Percentiles rank a stretch among this genome's conserved stretches.
phyloP scores from a whole-genome alignment of 2,113 vertebrate species.

The Neolamprologus brichardi region DNA sequence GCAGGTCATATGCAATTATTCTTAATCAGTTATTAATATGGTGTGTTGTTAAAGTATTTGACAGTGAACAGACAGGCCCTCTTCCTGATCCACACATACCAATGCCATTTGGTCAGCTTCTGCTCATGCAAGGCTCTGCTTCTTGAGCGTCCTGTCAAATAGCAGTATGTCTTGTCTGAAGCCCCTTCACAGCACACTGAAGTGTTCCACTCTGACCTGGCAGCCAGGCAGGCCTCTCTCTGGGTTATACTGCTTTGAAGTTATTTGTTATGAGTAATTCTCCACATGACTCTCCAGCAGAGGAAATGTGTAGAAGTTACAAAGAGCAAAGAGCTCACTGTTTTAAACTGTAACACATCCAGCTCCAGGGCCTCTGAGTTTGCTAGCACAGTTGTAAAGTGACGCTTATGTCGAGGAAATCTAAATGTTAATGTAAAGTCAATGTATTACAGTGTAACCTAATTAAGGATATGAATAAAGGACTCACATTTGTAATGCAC shows the following conservation, averaged over 20 bases:
- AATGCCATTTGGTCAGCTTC: slow-evolving; percentile 14
- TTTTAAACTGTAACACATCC: neutral
- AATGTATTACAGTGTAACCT: neutral
- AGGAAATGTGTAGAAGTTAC: slow-evolving; percentile 43
- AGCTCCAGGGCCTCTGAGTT: neutral
- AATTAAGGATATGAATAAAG: neutral
- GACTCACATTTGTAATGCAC: neutral
- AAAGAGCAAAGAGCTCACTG: neutral
- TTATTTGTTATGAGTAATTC: slow-evolving; percentile 72
- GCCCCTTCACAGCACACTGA: neutral
- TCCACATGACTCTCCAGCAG: slow-evolving; percentile 48
- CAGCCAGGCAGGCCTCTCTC: neutral
- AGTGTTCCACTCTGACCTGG: slow-evolving; percentile 41
- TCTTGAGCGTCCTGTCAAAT: slow-evolving; percentile 45
- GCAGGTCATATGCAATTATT: neutral
- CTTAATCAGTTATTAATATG: slow-evolving; percentile 25
- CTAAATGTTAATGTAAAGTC: neutral
- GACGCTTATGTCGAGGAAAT: neutral
- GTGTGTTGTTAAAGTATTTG: slow-evolving; percentile 2
- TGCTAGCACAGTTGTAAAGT: neutral
- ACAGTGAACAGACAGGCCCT: slow-evolving; percentile 21
- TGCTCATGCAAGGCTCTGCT: slow-evolving; percentile 16
- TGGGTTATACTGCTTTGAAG: slow-evolving; percentile 52
- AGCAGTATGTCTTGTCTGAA: slow-evolving; percentile 34
- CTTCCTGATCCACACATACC: slow-evolving; percentile 27